Evolutionary conservation across 2,888 invertebrate genomes (phyloP).

Genomic region (Ophioninae sp.): DNA sequence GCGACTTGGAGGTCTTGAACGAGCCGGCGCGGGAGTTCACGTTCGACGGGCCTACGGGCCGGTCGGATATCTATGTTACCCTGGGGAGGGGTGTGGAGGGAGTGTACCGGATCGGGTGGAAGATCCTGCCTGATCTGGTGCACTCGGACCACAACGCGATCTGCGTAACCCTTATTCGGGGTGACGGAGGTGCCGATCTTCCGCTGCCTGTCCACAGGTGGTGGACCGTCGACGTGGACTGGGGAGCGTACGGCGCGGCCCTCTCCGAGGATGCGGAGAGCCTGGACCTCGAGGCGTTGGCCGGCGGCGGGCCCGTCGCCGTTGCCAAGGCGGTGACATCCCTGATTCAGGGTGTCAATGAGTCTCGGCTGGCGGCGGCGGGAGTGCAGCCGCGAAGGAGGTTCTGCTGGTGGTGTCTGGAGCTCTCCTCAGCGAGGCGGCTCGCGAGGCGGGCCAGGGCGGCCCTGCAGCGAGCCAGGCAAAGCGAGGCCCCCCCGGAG

Average conservation of each 20-base stretch:
- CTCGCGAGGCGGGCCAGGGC: constrained; percentile 17
- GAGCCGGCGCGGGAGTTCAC: too few species aligned
- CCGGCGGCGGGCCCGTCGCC: not conserved
- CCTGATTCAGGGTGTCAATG: not conserved
- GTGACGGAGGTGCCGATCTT: too few species aligned
- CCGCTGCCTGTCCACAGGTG: constrained; percentile 6
- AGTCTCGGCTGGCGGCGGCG: not conserved
- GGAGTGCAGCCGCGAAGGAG: not conserved
- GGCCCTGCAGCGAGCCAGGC: constrained; percentile 3
- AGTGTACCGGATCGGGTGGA: not conserved
- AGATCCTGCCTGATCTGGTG: not conserved
- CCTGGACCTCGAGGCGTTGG: not conserved
- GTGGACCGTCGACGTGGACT: constrained; percentile 10
- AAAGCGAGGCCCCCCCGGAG: constrained; percentile 1
- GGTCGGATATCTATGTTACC: too few species aligned
- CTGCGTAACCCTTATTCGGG: too few species aligned
- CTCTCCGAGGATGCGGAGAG: too few species aligned
- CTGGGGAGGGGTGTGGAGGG: too few species aligned
- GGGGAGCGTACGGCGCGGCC: constrained; percentile 14
- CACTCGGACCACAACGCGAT: too few species aligned
- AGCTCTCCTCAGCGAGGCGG: constrained; percentile 12
- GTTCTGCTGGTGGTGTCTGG: constrained; percentile 18
- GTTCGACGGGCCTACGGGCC: too few species aligned
- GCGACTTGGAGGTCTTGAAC: constrained; percentile 11
- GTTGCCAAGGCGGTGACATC: not conserved